Base-by-base conservation (phyloP, 2,888 invertebrate genomes). In the Uropetala carovei region DNA sequence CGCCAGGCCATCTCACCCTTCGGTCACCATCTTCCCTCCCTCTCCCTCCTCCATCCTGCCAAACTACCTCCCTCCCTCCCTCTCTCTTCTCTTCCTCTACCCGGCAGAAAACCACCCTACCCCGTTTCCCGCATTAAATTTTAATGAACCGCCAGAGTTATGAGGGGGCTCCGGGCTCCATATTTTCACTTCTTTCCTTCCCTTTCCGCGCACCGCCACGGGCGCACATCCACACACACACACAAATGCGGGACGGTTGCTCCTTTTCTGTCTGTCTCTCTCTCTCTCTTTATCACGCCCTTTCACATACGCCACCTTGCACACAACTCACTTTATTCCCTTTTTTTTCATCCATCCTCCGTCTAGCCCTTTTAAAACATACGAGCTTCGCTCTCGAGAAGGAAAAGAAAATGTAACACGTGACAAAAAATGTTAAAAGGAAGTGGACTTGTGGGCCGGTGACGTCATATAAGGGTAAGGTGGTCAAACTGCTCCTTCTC, bases 61-160 rank as follows among this genome's bases (percentile, higher is more conserved):
- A 4, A 8, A 18, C 16, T 3, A 16, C 56, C 56, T 14, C 43
- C n/a, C n/a, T n/a, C n/a, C 3, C 56, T 43, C n/a, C n/a, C 7
- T 2, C 43, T 1, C 1, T 0, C 16, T 27, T 11, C 64, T 18
- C 60, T 64, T 60, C 8, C 57, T 43, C 7, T 22, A 22, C 75
- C 75, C 75, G 13, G 11, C 9, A 14, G 27, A 75, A 27, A 27
- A 11, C 68, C n/a, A 30, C 30, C 86, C 60, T 64, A 27, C 83
- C 8, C 57, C 56, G 83, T 56, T 83, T 27, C 58, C 60, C 22
- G 89, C 89, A 68, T 89, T 89, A 89, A 89, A 89, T 68, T 89
- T 89, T 89, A 89, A 89, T 89, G 89, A 89, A 89, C 86, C 86
- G 30, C 64, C 64, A 68, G 89, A 89, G 89, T 89, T 89, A 89